Percentiles rank a stretch among this genome's conserved stretches.
Conservation (phyloP, 2,113 vertebrate species). For the Dicerorhinus sumatrensis region DNA sequence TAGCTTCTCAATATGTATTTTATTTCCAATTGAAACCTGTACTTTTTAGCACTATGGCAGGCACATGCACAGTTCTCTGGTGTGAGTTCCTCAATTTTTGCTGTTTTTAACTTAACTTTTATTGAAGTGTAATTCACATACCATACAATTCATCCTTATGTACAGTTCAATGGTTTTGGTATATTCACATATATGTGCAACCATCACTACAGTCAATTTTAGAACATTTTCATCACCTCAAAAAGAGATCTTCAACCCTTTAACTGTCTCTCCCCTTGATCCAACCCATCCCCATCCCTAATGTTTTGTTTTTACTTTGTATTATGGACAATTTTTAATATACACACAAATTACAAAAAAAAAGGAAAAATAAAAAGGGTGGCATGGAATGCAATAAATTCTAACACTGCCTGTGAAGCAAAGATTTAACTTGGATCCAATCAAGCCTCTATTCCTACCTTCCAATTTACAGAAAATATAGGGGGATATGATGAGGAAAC, state of each 20-base stretch:
- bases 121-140: neutral
- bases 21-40: neutral
- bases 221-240: neutral
- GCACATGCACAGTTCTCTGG: neutral
- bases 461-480: neutral
- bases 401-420: neutral
- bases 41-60: neutral
- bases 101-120: neutral
- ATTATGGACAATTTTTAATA: neutral
- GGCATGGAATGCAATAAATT: neutral
- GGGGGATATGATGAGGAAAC: neutral
- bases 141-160: neutral
- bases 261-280: neutral
- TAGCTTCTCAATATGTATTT: neutral
- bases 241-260: neutral
- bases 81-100: neutral
- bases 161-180: neutral
- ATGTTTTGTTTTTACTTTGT: neutral
- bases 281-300: neutral
- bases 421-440: neutral
- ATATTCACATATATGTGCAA: neutral
- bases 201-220: neutral
- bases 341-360: neutral
- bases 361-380: neutral
- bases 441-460: neutral